These are phyloP conservation scores for Manis crassicaudata DNA, from an alignment of 2,797 vertebrate species.

Conservation along the genomic window DNA sequence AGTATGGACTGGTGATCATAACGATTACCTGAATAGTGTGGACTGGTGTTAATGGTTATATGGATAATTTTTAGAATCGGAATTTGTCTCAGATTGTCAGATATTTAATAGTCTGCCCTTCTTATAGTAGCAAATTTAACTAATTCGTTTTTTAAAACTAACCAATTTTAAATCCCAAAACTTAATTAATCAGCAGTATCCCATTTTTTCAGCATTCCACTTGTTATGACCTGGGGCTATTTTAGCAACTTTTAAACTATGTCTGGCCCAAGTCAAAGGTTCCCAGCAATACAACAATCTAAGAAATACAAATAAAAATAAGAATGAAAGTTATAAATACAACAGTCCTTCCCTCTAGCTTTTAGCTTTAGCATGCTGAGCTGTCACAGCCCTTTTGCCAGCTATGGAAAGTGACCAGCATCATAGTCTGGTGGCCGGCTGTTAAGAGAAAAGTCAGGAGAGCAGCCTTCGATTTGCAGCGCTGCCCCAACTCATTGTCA, in stretches of 20 bases:
- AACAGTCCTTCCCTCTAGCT: not conserved
- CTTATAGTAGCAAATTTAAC: not conserved
- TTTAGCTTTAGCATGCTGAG: not conserved
- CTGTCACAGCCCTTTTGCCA: not conserved
- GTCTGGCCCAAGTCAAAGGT: not conserved
- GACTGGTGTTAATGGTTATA: not conserved
- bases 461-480: not conserved
- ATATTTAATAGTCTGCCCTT: not conserved
- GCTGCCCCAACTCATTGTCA: not conserved
- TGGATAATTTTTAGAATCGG: constrained; percentile 15
- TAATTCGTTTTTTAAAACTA: not conserved
- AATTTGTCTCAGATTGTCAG: not conserved
- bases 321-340: not conserved
- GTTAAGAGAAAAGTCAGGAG: not conserved
- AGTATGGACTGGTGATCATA: not conserved
- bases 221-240: not conserved
- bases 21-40: not conserved
- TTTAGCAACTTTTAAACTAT: not conserved
- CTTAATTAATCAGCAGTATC: not conserved
- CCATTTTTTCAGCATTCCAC: not conserved
- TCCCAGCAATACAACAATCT: not conserved
- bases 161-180: not conserved
- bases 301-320: not conserved
- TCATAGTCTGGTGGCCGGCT: not conserved
- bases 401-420: not conserved